A percentile compares a stretch with the other conserved stretches of the same genome.
Evolutionary conservation across 2,113 vertebrate genomes (phyloP).

Genomic region (Aphelocoma coerulescens): DNA sequence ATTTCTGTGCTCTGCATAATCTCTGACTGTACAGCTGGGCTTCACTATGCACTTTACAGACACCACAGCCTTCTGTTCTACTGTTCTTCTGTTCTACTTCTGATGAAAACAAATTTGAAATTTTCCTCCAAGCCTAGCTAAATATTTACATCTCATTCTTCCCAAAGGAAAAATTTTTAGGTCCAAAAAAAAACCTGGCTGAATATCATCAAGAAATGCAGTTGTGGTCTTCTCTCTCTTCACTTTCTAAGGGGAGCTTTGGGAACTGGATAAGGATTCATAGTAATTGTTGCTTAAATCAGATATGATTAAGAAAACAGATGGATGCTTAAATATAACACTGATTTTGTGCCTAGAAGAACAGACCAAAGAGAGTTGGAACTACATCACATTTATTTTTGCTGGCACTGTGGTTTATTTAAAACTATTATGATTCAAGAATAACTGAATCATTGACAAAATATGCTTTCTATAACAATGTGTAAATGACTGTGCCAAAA

Average conservation of each 20-base stretch:
- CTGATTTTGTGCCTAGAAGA: conserved; percentile 40
- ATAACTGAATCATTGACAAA: conserved; percentile 58
- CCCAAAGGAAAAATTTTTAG: neutral
- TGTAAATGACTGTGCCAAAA: conserved; percentile 51
- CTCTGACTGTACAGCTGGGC: neutral
- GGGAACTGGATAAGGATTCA: neutral
- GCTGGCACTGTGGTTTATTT: conserved; percentile 39
- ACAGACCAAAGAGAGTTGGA: conserved; percentile 23
- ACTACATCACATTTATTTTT: conserved; percentile 45
- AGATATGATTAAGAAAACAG: conserved; percentile 51
- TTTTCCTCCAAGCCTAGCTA: neutral
- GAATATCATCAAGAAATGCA: neutral
- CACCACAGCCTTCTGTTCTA: neutral
- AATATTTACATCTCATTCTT: neutral
- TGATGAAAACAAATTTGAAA: neutral
- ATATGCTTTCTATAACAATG: conserved; percentile 26
- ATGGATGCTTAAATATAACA: conserved; percentile 33
- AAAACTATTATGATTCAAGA: conserved; percentile 49
- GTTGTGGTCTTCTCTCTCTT: neutral
- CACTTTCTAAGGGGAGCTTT: neutral
- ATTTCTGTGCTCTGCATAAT: neutral
- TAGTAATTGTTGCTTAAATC: conserved; percentile 22
- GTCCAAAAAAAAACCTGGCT: neutral
- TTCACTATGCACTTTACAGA: neutral
- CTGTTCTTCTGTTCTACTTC: neutral